A percentile compares a stretch with the other conserved stretches of the same genome.
Evolutionary conservation across 2,113 vertebrate species (phyloP).

Genomic region (Colossoma macropomum): DNA sequence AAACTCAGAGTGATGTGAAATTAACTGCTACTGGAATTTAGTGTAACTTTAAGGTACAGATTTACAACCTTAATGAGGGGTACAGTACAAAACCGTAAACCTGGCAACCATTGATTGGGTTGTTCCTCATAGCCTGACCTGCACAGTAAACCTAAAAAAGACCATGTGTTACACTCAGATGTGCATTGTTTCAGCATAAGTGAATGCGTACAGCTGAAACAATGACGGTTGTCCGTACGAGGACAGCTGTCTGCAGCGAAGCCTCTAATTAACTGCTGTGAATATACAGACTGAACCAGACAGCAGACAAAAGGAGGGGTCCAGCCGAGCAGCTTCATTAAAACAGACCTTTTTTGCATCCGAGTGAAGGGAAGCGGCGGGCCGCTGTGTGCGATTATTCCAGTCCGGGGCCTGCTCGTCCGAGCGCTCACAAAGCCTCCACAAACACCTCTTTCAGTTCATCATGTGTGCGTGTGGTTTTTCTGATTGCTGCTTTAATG

Average conservation of each 20-base stretch:
- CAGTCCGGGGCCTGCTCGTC: slow-evolving; percentile 45
- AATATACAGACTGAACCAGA: slow-evolving; percentile 42
- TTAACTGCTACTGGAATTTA: too few relatives aligned
- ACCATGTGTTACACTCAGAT: not conserved
- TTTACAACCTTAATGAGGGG: too few relatives aligned
- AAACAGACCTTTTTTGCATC: slow-evolving; percentile 38
- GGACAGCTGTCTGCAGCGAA: slow-evolving; percentile 57
- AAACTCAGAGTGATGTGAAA: too few relatives aligned
- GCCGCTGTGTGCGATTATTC: slow-evolving; percentile 45
- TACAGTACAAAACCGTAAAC: not conserved
- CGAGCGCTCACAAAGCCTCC: slow-evolving; percentile 39
- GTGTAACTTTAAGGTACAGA: too few relatives aligned
- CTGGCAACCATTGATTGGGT: not conserved
- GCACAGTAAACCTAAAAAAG: not conserved
- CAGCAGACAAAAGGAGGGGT: slow-evolving; percentile 46
- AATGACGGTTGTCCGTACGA: slow-evolving; percentile 25
- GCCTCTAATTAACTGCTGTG: slow-evolving; percentile 57
- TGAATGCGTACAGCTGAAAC: slow-evolving; percentile 45
- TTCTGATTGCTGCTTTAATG: slow-evolving; percentile 44
- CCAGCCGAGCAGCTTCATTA: slow-evolving; percentile 54
- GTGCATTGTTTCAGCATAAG: slow-evolving; percentile 37
- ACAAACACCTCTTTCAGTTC: slow-evolving; percentile 47
- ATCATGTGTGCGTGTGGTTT: slow-evolving; percentile 28
- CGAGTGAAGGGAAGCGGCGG: slow-evolving; percentile 43
- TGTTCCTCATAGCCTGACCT: not conserved